Percentiles rank a stretch among this genome's conserved stretches.
phyloP scores from a whole-genome alignment of 2,113 vertebrate genomes.

The Empidonax alnorum region DNA sequence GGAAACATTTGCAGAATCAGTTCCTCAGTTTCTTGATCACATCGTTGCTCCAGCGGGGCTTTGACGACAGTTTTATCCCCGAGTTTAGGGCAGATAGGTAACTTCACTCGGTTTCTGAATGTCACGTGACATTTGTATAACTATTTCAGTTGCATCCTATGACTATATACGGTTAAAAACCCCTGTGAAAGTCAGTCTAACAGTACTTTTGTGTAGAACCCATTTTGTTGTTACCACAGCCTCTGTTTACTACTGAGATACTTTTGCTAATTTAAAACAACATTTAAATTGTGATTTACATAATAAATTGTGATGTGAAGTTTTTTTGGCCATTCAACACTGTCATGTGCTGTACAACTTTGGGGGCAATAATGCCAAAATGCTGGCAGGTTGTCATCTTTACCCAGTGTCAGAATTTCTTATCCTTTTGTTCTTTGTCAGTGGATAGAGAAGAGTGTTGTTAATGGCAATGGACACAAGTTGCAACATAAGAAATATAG shows the following conservation, averaged over 20 bases:
- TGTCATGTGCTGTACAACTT: fast-evolving
- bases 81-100: neutral
- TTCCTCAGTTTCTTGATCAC: neutral
- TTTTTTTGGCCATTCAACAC: neutral
- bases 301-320: neutral
- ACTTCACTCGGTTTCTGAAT: neutral
- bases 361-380: neutral
- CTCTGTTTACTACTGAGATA: neutral
- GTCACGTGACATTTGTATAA: neutral
- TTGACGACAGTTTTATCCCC: neutral
- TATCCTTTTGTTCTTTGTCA: neutral
- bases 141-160: neutral
- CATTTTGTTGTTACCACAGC: neutral
- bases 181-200: neutral
- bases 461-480: neutral
- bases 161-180: neutral
- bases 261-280: neutral
- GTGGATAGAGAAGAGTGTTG: neutral
- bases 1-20: neutral
- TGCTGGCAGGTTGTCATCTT: neutral
- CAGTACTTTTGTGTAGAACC: neutral
- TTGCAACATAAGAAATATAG: neutral
- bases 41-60: neutral
- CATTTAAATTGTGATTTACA: neutral
- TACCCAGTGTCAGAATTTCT: neutral